Evolutionary conservation across 1,140 invertebrate genomes (phyloP), one percentile per base, ranked within the genome.

Genomic region (Platyura marginata): DNA sequence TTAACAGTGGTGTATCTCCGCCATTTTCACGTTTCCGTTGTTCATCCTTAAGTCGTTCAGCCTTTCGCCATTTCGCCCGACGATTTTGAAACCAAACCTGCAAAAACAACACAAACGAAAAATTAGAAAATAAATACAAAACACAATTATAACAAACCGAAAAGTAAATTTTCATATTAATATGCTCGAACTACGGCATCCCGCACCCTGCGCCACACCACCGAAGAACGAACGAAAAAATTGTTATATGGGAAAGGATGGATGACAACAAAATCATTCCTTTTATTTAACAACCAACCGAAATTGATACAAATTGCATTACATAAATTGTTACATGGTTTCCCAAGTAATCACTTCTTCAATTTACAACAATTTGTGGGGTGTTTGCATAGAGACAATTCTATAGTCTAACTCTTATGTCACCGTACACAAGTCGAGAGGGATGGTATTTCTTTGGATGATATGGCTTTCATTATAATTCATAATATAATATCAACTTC

Each of bases 71-170:
- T 65, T 94, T 93, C 23, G 89, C 88, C 36, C 89, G 67, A 23
- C 89, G 72, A 59, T 93, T 93, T 75, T 93, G 88, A 58, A 93
- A 93, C 89, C 88, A 93, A 2, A 92, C 88, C 87, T 91, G 56
- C 39, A 63, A 64, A 32, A 47, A 49, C 39, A 49, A 43, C 39
- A 45, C 2, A 9, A 6, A 15, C 6, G 23, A 13, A 40, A 22
- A 15, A 16, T 22, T 9, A 10, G 9, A 23, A 11, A 29, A 8
- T 13, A 29, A 29, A 8, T 6, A 13, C 25, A 29, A 29, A 29
- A 8, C 25, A 29, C 25, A 29, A n/a, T n/a, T n/a, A n/a, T n/a
- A n/a, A n/a, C n/a, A n/a, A n/a, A n/a, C n/a, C n/a, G n/a, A n/a
- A n/a, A n/a, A n/a, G n/a, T 29, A 8, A 29, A 29, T 29, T 29